phyloP scores from a whole-genome alignment of 2,113 vertebrate species.

The Phalacrocorax pelagicus region DNA sequence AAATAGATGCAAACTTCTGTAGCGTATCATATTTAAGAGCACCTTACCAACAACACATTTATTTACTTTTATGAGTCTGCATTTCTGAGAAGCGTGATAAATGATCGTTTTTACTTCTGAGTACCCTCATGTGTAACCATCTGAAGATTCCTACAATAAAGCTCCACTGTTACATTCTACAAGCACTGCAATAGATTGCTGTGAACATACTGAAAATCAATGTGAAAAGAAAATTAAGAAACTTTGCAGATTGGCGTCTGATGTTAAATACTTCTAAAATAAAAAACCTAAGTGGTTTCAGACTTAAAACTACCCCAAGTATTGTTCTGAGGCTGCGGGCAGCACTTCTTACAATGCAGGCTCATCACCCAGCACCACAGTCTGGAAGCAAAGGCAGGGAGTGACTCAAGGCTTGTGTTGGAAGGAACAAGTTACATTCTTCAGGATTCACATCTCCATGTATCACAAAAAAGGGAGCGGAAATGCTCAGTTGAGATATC shows the following conservation, averaged over 20 bases:
- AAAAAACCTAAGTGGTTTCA: neutral
- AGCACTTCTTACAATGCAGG: neutral
- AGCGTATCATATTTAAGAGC: neutral
- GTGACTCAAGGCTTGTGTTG: neutral
- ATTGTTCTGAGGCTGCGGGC: conserved; percentile 9
- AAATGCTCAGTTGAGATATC: conserved; percentile 32
- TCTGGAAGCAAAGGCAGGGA: neutral
- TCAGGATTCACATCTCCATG: neutral
- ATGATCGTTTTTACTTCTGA: neutral
- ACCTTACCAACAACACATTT: neutral
- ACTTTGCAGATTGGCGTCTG: neutral
- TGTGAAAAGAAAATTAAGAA: neutral
- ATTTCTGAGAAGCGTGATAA: neutral
- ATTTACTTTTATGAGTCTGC: neutral
- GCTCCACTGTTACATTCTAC: neutral
- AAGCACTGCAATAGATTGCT: neutral
- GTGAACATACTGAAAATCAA: neutral
- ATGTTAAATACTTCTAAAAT: neutral
- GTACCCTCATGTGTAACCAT: neutral
- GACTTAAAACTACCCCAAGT: neutral
- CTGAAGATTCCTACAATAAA: neutral
- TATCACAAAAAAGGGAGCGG: neutral
- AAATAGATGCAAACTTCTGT: neutral
- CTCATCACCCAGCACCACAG: neutral
- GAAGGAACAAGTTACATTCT: neutral